Conservation (phyloP, 2,888 invertebrate genomes). For the Sinelater perroti region DNA sequence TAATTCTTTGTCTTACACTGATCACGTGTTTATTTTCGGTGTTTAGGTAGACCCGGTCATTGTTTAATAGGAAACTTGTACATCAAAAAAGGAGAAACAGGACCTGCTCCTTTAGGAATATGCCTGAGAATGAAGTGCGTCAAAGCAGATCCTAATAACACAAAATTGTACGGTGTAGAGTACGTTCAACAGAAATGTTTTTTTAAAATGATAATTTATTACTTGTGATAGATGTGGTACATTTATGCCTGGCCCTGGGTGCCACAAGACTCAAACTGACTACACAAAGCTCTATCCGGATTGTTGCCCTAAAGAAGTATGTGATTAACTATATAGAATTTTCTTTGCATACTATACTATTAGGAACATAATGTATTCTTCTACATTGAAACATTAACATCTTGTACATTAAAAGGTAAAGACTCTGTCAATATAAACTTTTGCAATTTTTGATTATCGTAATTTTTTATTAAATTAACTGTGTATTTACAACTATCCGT, state of each 20-base stretch:
- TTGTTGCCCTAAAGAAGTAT: neutral
- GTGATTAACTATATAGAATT: too few species aligned
- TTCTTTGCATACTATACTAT: too few species aligned
- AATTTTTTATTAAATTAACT: too few species aligned
- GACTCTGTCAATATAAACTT: too few species aligned
- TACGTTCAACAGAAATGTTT: neutral
- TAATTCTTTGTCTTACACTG: too few species aligned
- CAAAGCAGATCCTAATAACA: neutral
- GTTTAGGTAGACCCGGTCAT: neutral
- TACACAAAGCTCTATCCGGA: neutral
- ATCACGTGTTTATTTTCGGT: too few species aligned
- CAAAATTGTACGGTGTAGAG: neutral
- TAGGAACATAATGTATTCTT: too few species aligned
- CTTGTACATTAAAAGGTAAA: too few species aligned
- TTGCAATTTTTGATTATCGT: too few species aligned
- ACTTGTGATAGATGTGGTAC: slow-evolving; percentile 5
- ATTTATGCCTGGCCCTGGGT: neutral
- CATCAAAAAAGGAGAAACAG: neutral
- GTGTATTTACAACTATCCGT: too few species aligned
- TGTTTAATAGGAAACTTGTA: neutral
- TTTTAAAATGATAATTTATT: too few species aligned
- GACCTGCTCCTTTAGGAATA: neutral
- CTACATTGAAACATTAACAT: too few species aligned
- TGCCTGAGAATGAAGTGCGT: neutral
- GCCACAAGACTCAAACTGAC: neutral